Percentiles rank a stretch among this genome's conserved stretches.
These are phyloP conservation scores for Watsonalla cultraria DNA, from an alignment of 2,888 invertebrate genomes.

Conservation along the genomic window DNA sequence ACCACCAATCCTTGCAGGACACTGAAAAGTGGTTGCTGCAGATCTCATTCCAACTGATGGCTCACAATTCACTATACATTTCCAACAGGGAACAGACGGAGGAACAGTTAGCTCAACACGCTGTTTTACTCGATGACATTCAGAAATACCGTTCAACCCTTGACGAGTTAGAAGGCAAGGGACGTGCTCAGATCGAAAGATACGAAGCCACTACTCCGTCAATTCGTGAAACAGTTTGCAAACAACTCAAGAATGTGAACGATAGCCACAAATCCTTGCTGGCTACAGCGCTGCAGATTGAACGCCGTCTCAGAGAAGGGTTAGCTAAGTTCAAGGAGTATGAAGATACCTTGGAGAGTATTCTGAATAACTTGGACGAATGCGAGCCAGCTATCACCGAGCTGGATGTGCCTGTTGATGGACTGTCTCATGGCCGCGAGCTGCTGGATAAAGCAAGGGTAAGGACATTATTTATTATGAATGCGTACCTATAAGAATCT, in stretches of 20 bases:
- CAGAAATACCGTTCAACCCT: slow-evolving; percentile 89
- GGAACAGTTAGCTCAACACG: slow-evolving; percentile 94
- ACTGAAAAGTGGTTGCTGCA: slow-evolving; percentile 97
- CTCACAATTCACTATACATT: slow-evolving; percentile 95
- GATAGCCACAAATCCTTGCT: slow-evolving; percentile 95
- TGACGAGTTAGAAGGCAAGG: slow-evolving; percentile 90
- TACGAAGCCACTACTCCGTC: slow-evolving; percentile 85
- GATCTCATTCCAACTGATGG: slow-evolving; percentile 96
- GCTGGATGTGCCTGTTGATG: slow-evolving; percentile 86
- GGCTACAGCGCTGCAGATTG: slow-evolving; percentile 94
- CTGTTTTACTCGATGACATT: slow-evolving; percentile 85
- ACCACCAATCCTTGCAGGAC: slow-evolving; percentile 94
- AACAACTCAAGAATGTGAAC: slow-evolving; percentile 92
- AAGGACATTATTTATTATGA: slow-evolving; percentile 29
- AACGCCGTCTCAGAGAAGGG: slow-evolving; percentile 91
- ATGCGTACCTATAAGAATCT: background rate
- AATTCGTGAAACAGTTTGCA: slow-evolving; percentile 88
- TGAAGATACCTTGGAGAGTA: slow-evolving; percentile 92
- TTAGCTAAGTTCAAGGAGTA: slow-evolving; percentile 95
- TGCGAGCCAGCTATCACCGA: slow-evolving; percentile 89
- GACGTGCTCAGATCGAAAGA: slow-evolving; percentile 89
- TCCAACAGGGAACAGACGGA: slow-evolving; percentile 94
- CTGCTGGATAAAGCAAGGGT: slow-evolving; percentile 88
- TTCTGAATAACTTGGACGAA: slow-evolving; percentile 87
- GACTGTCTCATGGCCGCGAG: slow-evolving; percentile 84